Percentiles rank a stretch among this genome's conserved stretches.
These are phyloP conservation scores for Drosophila parvula DNA, from an alignment of 1,140 invertebrate genomes.

Conservation along the genomic window DNA sequence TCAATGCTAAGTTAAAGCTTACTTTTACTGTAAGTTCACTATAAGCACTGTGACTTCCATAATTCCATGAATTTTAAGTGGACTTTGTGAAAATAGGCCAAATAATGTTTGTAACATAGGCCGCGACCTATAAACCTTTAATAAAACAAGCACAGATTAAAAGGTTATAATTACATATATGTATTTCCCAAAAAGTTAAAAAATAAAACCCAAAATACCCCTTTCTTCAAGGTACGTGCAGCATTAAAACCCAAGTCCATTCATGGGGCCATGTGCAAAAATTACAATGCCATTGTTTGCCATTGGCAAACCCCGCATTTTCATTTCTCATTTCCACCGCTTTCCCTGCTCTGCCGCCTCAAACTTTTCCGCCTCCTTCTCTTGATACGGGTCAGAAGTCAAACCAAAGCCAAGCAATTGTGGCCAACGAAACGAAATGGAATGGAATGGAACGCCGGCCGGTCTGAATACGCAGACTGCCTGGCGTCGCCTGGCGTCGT, in stretches of 20 bases:
- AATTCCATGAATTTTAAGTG: neutral
- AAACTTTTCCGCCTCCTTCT: neutral
- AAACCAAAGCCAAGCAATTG: conserved; percentile 36
- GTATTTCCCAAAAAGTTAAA: neutral
- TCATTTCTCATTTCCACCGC: conserved; percentile 1
- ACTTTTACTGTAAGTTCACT: no score
- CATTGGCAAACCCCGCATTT: conserved; percentile 34
- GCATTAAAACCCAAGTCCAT: conserved; percentile 1
- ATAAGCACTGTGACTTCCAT: no score
- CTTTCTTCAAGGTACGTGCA: neutral
- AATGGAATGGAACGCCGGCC: conserved; percentile 10
- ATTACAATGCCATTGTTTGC: conserved; percentile 77
- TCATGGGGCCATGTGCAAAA: conserved; percentile 47
- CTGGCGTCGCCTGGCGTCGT: conserved; percentile 39
- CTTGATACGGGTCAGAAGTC: conserved; percentile 27
- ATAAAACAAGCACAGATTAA: accelerated
- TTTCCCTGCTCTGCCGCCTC: conserved; percentile 6
- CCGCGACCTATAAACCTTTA: neutral
- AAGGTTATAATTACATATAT: neutral
- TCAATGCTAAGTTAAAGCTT: no score
- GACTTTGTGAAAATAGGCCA: neutral
- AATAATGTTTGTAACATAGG: neutral
- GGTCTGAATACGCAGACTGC: conserved; percentile 38
- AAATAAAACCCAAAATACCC: neutral
- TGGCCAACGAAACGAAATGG: neutral